Evolutionary conservation across 1,140 invertebrate species (phyloP).

Genomic region (Musca vetustissima): DNA sequence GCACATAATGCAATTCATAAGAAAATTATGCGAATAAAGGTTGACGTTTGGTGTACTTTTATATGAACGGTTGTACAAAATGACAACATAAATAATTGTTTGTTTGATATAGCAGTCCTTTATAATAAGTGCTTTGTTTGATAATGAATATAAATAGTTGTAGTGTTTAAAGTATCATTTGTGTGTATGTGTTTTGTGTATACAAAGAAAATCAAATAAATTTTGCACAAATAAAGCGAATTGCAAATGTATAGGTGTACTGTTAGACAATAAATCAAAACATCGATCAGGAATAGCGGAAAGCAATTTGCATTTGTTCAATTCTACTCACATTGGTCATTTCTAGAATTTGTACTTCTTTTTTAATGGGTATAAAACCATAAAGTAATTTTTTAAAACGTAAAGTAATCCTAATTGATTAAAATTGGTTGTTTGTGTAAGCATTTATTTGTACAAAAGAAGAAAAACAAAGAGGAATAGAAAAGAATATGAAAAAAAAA

Average conservation of each 20-base stretch:
- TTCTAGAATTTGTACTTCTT: conserved; percentile 49
- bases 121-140: neutral
- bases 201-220: neutral
- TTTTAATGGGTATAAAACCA: conserved; percentile 49
- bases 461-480: neutral
- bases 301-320: conserved; percentile 22
- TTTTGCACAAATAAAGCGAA: neutral
- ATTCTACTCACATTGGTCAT: conserved; percentile 52
- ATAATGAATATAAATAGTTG: neutral
- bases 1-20: too few relatives aligned
- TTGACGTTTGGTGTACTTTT: too few relatives aligned
- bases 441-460: neutral
- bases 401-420: conserved; percentile 44
- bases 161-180: conserved; percentile 18
- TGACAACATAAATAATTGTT: too few relatives aligned
- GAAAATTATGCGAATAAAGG: too few relatives aligned
- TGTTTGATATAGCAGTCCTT: conserved; percentile 1
- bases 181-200: neutral
- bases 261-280: conserved; percentile 24
- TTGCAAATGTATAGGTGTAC: conserved; percentile 3
- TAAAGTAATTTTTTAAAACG: conserved; percentile 52
- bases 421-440: too few relatives aligned
- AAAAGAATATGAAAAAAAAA: conserved; percentile 10
- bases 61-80: too few relatives aligned
- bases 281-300: neutral